These are phyloP conservation scores for Embidobia sp. DNA, from an alignment of 2,888 invertebrate genomes.

Conservation along the genomic window DNA sequence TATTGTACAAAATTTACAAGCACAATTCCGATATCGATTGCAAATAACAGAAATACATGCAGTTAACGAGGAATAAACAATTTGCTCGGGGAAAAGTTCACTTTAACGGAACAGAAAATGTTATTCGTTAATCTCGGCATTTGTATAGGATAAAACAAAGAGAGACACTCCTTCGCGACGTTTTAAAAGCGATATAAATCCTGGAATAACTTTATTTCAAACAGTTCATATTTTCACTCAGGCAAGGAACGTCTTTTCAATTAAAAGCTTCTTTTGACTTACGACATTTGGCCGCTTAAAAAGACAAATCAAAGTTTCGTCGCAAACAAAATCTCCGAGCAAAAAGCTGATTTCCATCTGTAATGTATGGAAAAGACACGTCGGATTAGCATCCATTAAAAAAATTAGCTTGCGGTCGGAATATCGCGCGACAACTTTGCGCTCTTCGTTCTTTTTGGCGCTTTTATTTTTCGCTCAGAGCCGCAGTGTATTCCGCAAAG, in stretches of 20 bases:
- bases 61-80: too few species aligned
- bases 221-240: too few species aligned
- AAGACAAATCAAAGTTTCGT: slow-evolving; percentile 44
- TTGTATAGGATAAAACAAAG: too few species aligned
- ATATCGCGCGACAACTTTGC: slow-evolving; percentile 40
- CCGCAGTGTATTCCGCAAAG: slow-evolving; percentile 58
- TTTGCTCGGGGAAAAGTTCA: too few species aligned
- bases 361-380: slow-evolving; percentile 54
- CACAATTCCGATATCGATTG: too few species aligned
- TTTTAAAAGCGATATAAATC: too few species aligned
- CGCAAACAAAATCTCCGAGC: slow-evolving; percentile 16
- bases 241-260: slow-evolving; percentile 6
- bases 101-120: too few species aligned
- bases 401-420: slow-evolving; percentile 52
- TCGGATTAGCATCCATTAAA: slow-evolving; percentile 56
- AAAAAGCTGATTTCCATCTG: slow-evolving; percentile 37
- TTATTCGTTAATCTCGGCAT: too few species aligned
- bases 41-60: too few species aligned
- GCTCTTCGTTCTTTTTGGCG: background rate
- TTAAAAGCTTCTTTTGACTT: slow-evolving; percentile 23
- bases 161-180: too few species aligned
- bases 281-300: slow-evolving; percentile 9
- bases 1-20: too few species aligned
- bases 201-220: too few species aligned
- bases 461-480: slow-evolving; percentile 21